Evolutionary conservation across 2,797 vertebrate genomes (phyloP), one percentile per base, ranked within the genome.

Genomic region (Ambastaia sidthimunki): DNA sequence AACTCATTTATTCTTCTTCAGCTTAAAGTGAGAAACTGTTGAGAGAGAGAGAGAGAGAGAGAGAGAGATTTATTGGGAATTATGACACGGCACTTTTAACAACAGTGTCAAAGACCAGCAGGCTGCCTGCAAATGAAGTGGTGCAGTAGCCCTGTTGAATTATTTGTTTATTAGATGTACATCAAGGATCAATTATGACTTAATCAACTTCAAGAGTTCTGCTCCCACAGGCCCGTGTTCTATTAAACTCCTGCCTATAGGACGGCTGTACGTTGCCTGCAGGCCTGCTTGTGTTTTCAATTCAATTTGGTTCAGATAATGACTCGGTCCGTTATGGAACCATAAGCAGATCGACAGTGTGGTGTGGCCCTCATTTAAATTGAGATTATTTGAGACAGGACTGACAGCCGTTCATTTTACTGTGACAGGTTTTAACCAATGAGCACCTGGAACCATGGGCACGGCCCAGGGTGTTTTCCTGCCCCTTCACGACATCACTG

Each of bases 291-390:
- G 18, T 28, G 52, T 41, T 60, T 65, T 59, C 52, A 0, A 57
- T 59, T 44, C 52, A 31, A 65, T 82, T 54, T 65, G 44, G 71
- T 71, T 60, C 0, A 0, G 16, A 52, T 74, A 68, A 78, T 78
- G 59, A 60, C 28, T 25, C 28, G 47, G 67, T 28, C 48, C 54
- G 25, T 41, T 72, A 57, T 21, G 6, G 0, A 18, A 16, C 28
- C 69, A 59, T n/a, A 77, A 41, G 57, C 48, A 44, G 15, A 16
- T 7, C 7, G 21, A 71, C 23, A 44, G n/a, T 50, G 41, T 18
- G 28, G 28, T 37, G 21, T 44, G 10, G 18, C 13, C 12, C 15
- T 80, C 60, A 60, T 66, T 63, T 48, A 50, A 34, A 68, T 37
- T 50, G 41, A 34, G 25, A 62, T 62, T 21, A 60, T 59, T 19